These are phyloP conservation scores for Eulimnadia texana DNA, from an alignment of 1,140 invertebrate species.

Conservation along the genomic window DNA sequence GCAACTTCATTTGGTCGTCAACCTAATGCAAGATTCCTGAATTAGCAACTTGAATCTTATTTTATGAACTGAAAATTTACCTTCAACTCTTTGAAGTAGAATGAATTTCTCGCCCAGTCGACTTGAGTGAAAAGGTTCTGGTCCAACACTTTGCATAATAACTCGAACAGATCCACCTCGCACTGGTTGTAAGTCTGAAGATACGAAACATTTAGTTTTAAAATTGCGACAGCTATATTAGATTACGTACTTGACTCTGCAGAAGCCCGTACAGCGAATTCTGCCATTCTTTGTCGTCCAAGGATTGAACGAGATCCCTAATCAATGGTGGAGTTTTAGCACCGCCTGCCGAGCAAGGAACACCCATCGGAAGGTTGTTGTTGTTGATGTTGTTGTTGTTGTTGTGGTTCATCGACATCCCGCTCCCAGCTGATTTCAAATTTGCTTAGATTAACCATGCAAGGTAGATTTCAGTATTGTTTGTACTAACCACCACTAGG, in stretches of 20 bases:
- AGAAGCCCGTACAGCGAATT: conserved; percentile 72
- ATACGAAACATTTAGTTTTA: background rate
- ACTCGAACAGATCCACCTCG: conserved; percentile 90
- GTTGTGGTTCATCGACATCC: background rate
- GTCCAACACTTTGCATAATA: conserved; percentile 97
- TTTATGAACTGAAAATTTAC: conserved; percentile 44
- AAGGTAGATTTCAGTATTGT: too few species aligned
- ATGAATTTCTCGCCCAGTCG: conserved; percentile 93
- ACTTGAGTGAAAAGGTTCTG: conserved; percentile 96
- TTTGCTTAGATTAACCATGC: too few species aligned
- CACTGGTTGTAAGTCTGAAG: conserved; percentile 88
- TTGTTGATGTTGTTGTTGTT: background rate
- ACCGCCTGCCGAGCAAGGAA: background rate
- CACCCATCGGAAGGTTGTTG: background rate
- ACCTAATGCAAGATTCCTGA: conserved; percentile 63
- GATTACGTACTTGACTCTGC: conserved; percentile 41
- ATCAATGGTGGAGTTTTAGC: conserved; percentile 55
- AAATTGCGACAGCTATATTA: background rate
- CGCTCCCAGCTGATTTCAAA: too few species aligned
- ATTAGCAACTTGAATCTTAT: background rate
- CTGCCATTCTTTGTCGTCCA: conserved; percentile 92
- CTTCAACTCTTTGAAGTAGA: conserved; percentile 98
- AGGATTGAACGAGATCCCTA: conserved; percentile 72
- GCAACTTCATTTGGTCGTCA: conserved; percentile 95
- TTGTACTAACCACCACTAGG: background rate